These are phyloP conservation scores for Brachionus koreanus DNA, from an alignment of 1,140 invertebrate species.

Conservation along the genomic window DNA sequence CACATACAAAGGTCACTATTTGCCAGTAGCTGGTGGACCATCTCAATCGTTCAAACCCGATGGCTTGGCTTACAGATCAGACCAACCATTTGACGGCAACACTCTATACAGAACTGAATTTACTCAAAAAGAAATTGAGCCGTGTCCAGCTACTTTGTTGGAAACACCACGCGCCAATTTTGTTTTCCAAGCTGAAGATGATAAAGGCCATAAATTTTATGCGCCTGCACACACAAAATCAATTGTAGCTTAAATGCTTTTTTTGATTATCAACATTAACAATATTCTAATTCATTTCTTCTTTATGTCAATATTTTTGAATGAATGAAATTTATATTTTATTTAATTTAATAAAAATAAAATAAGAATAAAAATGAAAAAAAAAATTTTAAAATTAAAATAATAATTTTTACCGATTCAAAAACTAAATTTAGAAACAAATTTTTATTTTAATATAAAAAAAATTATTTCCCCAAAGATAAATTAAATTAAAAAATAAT, in stretches of 20 bases:
- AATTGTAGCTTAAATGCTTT: neutral
- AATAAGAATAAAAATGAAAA: too few relatives aligned
- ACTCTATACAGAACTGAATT: constrained; percentile 57
- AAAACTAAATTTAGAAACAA: neutral
- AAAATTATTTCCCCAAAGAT: too few relatives aligned
- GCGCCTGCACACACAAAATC: constrained; percentile 43
- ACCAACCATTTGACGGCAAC: constrained; percentile 52
- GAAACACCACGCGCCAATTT: constrained; percentile 48
- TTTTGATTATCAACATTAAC: neutral
- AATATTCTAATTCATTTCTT: neutral
- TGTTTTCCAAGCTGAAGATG: constrained; percentile 47
- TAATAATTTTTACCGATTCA: too few relatives aligned
- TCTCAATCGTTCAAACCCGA: constrained; percentile 51
- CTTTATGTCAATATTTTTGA: constrained; percentile 4
- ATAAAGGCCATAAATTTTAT: constrained; percentile 52
- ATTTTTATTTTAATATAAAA: too few relatives aligned
- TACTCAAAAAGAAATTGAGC: constrained; percentile 50
- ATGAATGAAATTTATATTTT: neutral
- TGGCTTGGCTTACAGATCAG: constrained; percentile 47
- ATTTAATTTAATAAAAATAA: neutral
- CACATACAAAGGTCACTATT: constrained; percentile 55
- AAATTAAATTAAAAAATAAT: neutral
- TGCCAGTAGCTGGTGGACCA: constrained; percentile 47
- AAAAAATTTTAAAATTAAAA: too few relatives aligned
- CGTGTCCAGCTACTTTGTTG: constrained; percentile 53